These are phyloP conservation scores for Platycheirus albimanus DNA, from an alignment of 2,888 invertebrate genomes.

Conservation along the genomic window DNA sequence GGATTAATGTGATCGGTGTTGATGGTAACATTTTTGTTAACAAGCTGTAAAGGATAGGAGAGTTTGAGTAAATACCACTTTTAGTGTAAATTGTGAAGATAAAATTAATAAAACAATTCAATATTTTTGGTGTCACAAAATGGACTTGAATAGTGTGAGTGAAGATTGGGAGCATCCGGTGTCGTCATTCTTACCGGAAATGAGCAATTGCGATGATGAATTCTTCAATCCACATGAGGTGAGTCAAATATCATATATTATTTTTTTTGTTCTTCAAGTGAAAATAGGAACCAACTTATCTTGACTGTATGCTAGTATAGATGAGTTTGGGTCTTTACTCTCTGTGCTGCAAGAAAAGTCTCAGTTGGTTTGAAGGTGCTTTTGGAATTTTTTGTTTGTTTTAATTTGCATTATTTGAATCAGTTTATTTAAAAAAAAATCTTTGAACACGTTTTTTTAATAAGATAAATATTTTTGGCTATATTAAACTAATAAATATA, in stretches of 20 bases:
- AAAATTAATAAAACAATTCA: conserved; percentile 28
- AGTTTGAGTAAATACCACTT: conserved; percentile 1
- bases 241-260: conserved; percentile 82
- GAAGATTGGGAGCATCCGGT: conserved; percentile 86
- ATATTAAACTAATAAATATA: too few relatives aligned
- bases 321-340: too few relatives aligned
- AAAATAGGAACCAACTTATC: too few relatives aligned
- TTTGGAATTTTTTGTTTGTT: too few relatives aligned
- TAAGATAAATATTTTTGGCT: too few relatives aligned
- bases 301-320: too few relatives aligned
- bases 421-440: too few relatives aligned
- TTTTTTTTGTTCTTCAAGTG: too few relatives aligned
- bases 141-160: conserved; percentile 76
- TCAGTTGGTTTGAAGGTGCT: too few relatives aligned
- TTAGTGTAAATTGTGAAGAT: conserved; percentile 28
- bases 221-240: conserved; percentile 86
- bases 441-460: too few relatives aligned
- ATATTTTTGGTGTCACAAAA: conserved; percentile 27
- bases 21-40: conserved; percentile 43
- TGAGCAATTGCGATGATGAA: conserved; percentile 85
- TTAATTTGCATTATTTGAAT: too few relatives aligned
- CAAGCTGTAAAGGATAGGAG: conserved; percentile 27
- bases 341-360: conserved; percentile 6
- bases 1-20: conserved; percentile 45
- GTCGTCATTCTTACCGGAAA: conserved; percentile 85